Evolutionary conservation across 2,888 invertebrate genomes (phyloP).

Genomic region (Apodemia duryi): DNA sequence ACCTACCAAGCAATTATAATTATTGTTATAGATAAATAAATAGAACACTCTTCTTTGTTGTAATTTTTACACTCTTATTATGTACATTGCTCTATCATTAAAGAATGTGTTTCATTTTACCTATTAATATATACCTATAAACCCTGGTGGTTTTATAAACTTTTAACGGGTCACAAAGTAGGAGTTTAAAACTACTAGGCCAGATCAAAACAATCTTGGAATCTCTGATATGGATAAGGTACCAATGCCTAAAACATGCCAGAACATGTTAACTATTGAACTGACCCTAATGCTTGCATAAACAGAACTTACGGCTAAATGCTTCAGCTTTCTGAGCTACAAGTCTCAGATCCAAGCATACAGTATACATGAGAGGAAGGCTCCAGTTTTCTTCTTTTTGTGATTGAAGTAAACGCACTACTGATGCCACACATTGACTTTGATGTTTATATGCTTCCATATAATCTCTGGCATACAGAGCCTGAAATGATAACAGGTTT

Average conservation of each 20-base stretch:
- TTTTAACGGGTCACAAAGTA: no score
- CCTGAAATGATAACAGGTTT: conserved; percentile 42
- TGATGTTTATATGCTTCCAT: conserved; percentile 89
- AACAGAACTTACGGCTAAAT: conserved; percentile 43
- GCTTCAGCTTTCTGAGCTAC: conserved; percentile 89
- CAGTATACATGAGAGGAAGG: conserved; percentile 93
- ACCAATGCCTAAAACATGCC: neutral
- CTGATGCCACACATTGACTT: conserved; percentile 85
- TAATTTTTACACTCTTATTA: no score
- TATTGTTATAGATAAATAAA: no score
- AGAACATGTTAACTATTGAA: neutral
- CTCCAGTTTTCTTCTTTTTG: conserved; percentile 98
- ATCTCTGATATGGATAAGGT: no score
- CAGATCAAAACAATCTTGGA: no score
- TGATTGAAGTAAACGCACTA: conserved; percentile 90
- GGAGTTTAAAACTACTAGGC: no score
- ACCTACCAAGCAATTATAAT: no score
- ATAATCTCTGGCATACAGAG: conserved; percentile 68
- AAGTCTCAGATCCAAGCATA: conserved; percentile 93
- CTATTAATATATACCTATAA: no score
- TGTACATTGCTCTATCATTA: no score
- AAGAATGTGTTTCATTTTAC: no score
- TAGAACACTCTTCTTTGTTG: no score
- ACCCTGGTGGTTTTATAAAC: no score
- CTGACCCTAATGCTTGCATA: neutral